Conservation (phyloP, 2,888 invertebrate genomes). For the Pollenia angustigena region DNA sequence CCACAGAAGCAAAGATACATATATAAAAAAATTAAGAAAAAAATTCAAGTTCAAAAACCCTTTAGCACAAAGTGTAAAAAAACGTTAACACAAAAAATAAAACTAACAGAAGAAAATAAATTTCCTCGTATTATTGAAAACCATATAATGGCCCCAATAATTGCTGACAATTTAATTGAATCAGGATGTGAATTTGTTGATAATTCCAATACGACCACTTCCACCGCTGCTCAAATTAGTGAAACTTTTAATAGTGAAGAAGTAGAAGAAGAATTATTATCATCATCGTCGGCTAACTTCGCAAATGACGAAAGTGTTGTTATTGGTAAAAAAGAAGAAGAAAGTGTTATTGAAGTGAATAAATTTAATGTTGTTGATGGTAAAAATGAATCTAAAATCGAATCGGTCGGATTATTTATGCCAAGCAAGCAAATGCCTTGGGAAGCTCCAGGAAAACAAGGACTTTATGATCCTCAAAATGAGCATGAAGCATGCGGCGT, state of each 20-base stretch:
- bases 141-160: slow-evolving; percentile 84
- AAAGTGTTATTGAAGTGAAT: slow-evolving; percentile 58
- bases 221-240: slow-evolving; percentile 71
- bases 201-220: slow-evolving; percentile 76
- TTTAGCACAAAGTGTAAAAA: slow-evolving; percentile 47
- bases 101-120: slow-evolving; percentile 56
- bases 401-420: slow-evolving; percentile 35
- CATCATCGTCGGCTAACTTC: slow-evolving; percentile 47
- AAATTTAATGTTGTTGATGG: slow-evolving; percentile 45
- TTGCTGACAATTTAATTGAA: slow-evolving; percentile 82
- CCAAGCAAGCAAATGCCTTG: slow-evolving; percentile 86
- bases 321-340: slow-evolving; percentile 32
- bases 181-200: slow-evolving; percentile 83
- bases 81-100: slow-evolving; percentile 18
- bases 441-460: slow-evolving; percentile 93
- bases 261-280: slow-evolving; percentile 26
- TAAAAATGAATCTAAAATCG: slow-evolving; percentile 58
- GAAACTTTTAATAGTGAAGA: slow-evolving; percentile 65
- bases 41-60: slow-evolving; percentile 61
- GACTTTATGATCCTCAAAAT: slow-evolving; percentile 97
- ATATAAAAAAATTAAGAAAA: slow-evolving; percentile 20
- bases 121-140: slow-evolving; percentile 68
- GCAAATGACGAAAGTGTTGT: slow-evolving; percentile 72
- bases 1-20: slow-evolving; percentile 1
- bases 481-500: slow-evolving; percentile 99